phyloP scores from a whole-genome alignment of 2,113 vertebrate genomes.

The Limnothrissa miodon region DNA sequence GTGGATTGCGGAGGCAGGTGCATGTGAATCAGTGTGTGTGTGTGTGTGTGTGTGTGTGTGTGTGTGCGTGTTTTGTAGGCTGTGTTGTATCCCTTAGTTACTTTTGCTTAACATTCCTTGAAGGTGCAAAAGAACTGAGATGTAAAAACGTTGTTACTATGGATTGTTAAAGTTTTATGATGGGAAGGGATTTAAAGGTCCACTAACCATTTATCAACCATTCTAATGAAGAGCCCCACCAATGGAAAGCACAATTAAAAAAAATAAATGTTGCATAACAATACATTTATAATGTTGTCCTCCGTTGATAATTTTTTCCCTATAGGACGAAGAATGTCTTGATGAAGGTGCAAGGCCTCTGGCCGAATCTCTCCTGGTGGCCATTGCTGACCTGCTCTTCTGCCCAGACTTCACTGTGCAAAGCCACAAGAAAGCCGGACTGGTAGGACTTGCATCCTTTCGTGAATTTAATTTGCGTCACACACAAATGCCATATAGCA shows the following conservation, averaged over 20 bases:
- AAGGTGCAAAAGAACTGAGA: not conserved
- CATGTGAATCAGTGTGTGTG: not conserved
- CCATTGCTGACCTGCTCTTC: constrained; percentile 93
- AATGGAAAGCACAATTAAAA: no score
- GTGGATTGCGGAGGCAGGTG: not conserved
- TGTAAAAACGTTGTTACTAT: not conserved
- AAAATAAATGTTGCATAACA: no score
- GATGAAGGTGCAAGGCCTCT: constrained; percentile 88
- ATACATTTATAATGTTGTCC: no score
- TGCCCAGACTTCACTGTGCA: constrained; percentile 96
- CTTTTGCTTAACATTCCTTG: constrained; percentile 11
- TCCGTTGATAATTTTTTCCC: not conserved
- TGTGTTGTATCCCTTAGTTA: not conserved
- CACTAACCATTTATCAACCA: no score
- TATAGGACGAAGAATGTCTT: constrained; percentile 22
- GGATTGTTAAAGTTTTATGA: not conserved
- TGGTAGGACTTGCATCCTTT: constrained; percentile 53
- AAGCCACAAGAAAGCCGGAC: constrained; percentile 80
- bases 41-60: not conserved
- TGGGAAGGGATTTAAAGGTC: no score
- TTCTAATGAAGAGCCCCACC: no score
- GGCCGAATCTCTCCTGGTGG: constrained; percentile 90
- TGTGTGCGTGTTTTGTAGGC: not conserved
- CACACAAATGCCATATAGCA: no score
- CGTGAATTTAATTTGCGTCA: not conserved